Conservation (phyloP, 2,888 invertebrate species). For the Drosophila birchii region DNA sequence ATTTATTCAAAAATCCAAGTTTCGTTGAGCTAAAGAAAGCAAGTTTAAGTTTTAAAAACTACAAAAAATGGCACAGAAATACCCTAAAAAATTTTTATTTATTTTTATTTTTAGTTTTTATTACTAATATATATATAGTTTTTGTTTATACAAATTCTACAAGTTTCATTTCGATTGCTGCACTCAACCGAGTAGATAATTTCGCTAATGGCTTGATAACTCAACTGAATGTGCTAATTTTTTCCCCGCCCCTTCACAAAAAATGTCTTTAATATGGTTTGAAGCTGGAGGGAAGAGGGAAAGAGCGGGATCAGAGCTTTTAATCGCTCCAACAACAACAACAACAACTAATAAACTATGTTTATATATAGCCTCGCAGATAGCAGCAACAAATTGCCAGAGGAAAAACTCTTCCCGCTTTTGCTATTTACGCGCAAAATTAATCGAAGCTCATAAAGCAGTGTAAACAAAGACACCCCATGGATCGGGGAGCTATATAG, state of each 20-base stretch:
- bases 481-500: slow-evolving; percentile 16
- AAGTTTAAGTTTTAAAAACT: too few species aligned
- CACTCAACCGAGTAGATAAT: slow-evolving; percentile 12
- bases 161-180: not conserved
- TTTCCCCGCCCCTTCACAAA: not conserved
- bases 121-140: not conserved
- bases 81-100: too few species aligned
- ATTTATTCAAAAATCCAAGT: too few species aligned
- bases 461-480: slow-evolving; percentile 53
- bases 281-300: too few species aligned
- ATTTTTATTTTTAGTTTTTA: too few species aligned
- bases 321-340: slow-evolving; percentile 16
- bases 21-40: too few species aligned
- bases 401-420: slow-evolving; percentile 58
- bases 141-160: not conserved
- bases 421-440: slow-evolving; percentile 67
- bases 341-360: slow-evolving; percentile 40
- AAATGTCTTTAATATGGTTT: slow-evolving; percentile 14
- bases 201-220: slow-evolving; percentile 13
- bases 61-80: too few species aligned
- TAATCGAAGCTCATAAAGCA: slow-evolving; percentile 76
- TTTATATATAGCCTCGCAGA: slow-evolving; percentile 38
- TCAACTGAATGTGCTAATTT: slow-evolving; percentile 14
- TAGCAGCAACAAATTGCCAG: slow-evolving; percentile 64
- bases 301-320: not conserved